Evolutionary conservation across 2,797 vertebrate species (phyloP).

Genomic region (Centropyge bicolor): DNA sequence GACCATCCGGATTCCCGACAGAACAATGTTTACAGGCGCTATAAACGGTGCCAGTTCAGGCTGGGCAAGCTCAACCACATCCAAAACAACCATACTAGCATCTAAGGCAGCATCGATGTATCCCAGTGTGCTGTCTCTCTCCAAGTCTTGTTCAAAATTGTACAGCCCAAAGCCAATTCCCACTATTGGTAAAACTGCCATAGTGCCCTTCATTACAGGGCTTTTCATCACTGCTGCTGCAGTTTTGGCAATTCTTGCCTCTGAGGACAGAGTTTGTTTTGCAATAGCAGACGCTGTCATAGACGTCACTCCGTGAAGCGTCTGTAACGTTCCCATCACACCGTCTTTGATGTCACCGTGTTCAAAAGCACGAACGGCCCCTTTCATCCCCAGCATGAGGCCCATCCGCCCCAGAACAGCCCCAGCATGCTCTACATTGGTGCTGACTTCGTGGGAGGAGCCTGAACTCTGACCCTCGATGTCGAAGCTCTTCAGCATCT

Average conservation of each 20-base stretch:
- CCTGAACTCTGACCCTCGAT: slow-evolving; percentile 11
- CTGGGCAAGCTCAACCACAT: not conserved
- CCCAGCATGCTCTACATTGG: slow-evolving; percentile 30
- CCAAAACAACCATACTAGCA: fast-evolving
- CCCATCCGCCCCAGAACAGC: slow-evolving; percentile 41
- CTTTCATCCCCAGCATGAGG: slow-evolving; percentile 57
- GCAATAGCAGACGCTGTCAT: slow-evolving; percentile 55
- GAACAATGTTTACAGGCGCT: slow-evolving; percentile 29
- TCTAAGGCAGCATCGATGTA: slow-evolving; percentile 43
- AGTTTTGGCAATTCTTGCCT: slow-evolving; percentile 21
- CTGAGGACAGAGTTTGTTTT: slow-evolving; percentile 25
- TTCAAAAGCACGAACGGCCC: slow-evolving; percentile 57
- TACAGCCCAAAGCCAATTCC: slow-evolving; percentile 68
- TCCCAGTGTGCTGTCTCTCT: slow-evolving; percentile 36
- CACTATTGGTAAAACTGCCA: slow-evolving; percentile 37
- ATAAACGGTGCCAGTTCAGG: slow-evolving; percentile 51
- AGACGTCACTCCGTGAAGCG: slow-evolving; percentile 44
- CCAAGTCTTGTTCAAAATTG: slow-evolving; percentile 10
- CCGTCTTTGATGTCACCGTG: slow-evolving; percentile 49
- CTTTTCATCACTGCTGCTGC: slow-evolving; percentile 23
- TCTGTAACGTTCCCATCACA: slow-evolving; percentile 37
- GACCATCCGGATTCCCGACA: slow-evolving; percentile 39
- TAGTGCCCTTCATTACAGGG: not conserved
- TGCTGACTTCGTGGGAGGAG: slow-evolving; percentile 25
- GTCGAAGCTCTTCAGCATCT: slow-evolving; percentile 34